These are phyloP conservation scores for Pyrgus malvae DNA, from an alignment of 2,888 invertebrate species.

Conservation along the genomic window DNA sequence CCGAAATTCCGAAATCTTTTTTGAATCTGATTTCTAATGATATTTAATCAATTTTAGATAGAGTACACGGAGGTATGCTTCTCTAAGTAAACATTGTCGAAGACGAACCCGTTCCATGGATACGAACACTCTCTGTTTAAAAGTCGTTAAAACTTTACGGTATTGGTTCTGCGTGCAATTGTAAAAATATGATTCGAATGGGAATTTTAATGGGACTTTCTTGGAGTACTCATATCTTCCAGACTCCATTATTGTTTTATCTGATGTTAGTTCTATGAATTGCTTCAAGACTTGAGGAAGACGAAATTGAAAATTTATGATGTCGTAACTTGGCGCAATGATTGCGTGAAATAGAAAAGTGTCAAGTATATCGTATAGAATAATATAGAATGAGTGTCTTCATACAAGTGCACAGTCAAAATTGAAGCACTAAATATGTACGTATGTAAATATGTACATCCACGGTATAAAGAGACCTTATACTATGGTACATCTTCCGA, in stretches of 20 bases:
- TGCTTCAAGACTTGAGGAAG: not conserved
- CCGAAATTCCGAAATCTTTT: too few species aligned
- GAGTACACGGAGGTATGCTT: too few species aligned
- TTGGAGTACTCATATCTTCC: not conserved
- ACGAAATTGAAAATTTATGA: not conserved
- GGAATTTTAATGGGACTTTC: constrained; percentile 10
- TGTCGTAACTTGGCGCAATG: not conserved
- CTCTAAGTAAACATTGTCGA: too few species aligned
- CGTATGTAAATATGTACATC: too few species aligned
- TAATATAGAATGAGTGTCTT: too few species aligned
- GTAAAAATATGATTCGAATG: constrained; percentile 20
- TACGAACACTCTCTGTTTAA: constrained; percentile 5
- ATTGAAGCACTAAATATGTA: too few species aligned
- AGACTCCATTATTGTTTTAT: not conserved
- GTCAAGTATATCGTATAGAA: not conserved
- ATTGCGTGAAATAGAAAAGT: not conserved
- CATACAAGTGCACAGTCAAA: too few species aligned
- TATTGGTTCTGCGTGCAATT: constrained; percentile 12
- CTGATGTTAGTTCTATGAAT: not conserved
- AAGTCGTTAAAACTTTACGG: constrained; percentile 20
- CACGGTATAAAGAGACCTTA: too few species aligned
- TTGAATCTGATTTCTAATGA: too few species aligned
- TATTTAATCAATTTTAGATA: too few species aligned
- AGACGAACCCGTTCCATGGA: not conserved
- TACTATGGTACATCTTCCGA: too few species aligned